These are phyloP conservation scores for Adrianichthys oophorus DNA, from an alignment of 2,797 vertebrate species.

Conservation along the genomic window DNA sequence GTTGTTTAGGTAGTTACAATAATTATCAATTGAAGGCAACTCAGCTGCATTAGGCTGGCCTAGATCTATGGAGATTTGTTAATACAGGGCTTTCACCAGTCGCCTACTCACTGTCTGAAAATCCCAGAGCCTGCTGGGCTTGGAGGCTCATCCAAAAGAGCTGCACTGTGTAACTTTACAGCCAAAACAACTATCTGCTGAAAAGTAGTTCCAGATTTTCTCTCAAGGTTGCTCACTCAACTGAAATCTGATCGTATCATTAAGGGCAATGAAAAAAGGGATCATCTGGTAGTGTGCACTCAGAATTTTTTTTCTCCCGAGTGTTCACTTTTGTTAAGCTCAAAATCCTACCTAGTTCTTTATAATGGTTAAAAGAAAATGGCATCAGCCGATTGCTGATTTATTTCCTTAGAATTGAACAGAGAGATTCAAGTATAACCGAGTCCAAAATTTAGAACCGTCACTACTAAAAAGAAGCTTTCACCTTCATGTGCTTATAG, in stretches of 20 bases:
- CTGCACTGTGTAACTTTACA: slow-evolving; percentile 31
- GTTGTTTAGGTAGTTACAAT: slow-evolving; percentile 52
- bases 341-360: too few species aligned
- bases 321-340: too few species aligned
- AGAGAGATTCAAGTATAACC: background rate
- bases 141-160: slow-evolving; percentile 27
- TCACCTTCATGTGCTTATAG: slow-evolving; percentile 23
- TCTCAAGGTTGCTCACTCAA: slow-evolving; percentile 22
- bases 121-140: slow-evolving; percentile 14
- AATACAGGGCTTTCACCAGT: slow-evolving; percentile 46
- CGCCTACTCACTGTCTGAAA: slow-evolving; percentile 47
- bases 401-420: background rate
- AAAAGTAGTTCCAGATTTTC: slow-evolving; percentile 32
- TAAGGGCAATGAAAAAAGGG: slow-evolving; percentile 7
- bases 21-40: slow-evolving; percentile 53
- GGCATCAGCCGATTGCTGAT: too few species aligned
- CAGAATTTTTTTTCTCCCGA: background rate
- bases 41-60: slow-evolving; percentile 34
- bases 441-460: slow-evolving; percentile 1
- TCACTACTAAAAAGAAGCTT: slow-evolving; percentile 11
- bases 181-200: slow-evolving; percentile 22
- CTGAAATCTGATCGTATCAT: slow-evolving; percentile 17
- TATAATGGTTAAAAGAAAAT: too few species aligned
- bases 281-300: slow-evolving; percentile 1
- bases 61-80: slow-evolving; percentile 38